Evolutionary conservation across 2,797 vertebrate genomes (phyloP), one percentile per base, ranked within the genome.

Genomic region (Karalla daura): DNA sequence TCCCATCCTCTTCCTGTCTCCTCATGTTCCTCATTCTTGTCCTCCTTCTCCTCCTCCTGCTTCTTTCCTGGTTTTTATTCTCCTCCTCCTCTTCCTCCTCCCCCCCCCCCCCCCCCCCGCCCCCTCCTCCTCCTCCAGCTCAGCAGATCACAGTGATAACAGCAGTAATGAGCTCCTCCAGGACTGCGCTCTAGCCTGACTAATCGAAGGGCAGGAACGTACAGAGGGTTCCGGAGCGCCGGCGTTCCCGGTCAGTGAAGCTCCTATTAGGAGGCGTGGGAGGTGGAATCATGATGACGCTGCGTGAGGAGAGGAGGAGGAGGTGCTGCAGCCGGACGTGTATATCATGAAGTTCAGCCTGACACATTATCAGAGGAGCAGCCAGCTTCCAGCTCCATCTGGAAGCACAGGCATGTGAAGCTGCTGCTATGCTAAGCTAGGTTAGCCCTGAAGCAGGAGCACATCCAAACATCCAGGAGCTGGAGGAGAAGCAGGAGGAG

Each of bases 81-180:
- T n/a, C n/a, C n/a, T n/a, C n/a, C n/a, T n/a, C n/a, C n/a, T n/a
- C n/a, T n/a, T n/a, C n/a, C n/a, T n/a, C n/a, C n/a, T n/a, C n/a
- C n/a, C n/a, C n/a, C 47, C 63, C 72, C 64, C 62, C 70, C 43
- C 71, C 51, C 40, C 51, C 71, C 43, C 71, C 60, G 40, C 51
- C 53, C 69, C 62, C 56, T 43, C 52, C 47, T 66, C 73, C 65
- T 64, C 68, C 66, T 70, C 69, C 80, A 30, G 80, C 76, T 77
- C 85, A 72, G 63, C 68, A 86, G 83, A 87, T 91, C 82, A 82
- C 87, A 88, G 86, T 78, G 88, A 90, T 88, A 87, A 88, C 72
- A 80, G 64, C 86, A 69, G 78, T 91, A 91, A 91, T 91, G 88
- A 91, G 88, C 87, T 90, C 88, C 89, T 88, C 40, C 85, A 89